A percentile compares a stretch with the other conserved stretches of the same genome.
Conservation (phyloP, 2,888 invertebrate species). For the Zhuqinia jingwanae region DNA sequence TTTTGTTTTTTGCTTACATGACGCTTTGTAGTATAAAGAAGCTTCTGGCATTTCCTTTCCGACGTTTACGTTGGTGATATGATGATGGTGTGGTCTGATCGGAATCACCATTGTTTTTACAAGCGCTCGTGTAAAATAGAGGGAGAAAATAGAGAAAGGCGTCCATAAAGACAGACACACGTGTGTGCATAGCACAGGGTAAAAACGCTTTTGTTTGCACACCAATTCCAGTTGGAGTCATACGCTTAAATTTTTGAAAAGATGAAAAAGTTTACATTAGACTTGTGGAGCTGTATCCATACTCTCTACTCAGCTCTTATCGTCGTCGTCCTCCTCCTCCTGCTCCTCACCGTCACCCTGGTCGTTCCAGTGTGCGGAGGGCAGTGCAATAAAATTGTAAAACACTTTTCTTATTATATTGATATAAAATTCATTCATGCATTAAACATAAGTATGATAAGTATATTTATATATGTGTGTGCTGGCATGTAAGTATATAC, state of each 20-base stretch:
- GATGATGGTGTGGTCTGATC: slow-evolving; percentile 10
- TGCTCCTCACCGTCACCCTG: no score
- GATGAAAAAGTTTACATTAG: slow-evolving; percentile 31
- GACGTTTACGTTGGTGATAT: not conserved
- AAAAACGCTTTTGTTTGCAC: slow-evolving; percentile 10
- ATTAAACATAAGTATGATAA: no score
- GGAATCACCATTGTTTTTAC: slow-evolving; percentile 36
- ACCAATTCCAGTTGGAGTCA: slow-evolving; percentile 39
- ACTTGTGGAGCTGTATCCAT: slow-evolving; percentile 14
- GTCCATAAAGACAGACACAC: not conserved
- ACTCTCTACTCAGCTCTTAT: no score
- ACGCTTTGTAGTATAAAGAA: no score
- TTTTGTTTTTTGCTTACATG: no score
- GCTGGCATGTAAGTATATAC: not conserved
- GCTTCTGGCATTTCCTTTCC: no score
- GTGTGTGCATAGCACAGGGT: not conserved
- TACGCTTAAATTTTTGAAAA: slow-evolving; percentile 34
- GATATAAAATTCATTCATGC: slow-evolving; percentile 37
- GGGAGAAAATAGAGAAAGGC: not conserved
- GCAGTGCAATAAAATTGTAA: slow-evolving; percentile 43
- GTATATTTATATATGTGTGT: slow-evolving; percentile 10
- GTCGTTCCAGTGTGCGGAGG: no score
- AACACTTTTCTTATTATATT: slow-evolving; percentile 42
- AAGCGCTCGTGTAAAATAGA: not conserved
- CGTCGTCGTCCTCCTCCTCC: no score